Conservation (phyloP, 2,797 vertebrate genomes). For the Sebastes hopkinsi region DNA sequence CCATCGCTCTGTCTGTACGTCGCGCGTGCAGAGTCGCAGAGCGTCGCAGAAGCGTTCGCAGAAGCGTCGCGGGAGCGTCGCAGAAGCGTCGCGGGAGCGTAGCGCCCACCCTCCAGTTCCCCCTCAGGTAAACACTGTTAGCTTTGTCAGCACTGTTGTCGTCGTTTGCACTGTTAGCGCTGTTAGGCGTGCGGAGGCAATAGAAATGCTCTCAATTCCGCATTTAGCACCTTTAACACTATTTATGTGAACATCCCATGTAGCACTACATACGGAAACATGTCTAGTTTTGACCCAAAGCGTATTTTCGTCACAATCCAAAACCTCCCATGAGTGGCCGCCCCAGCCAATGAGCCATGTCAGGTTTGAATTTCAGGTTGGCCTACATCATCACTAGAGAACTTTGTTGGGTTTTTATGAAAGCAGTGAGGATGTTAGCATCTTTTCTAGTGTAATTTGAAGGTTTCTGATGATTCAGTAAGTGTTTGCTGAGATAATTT, state of each 20-base stretch:
- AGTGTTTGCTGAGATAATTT: not conserved
- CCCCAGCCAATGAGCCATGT: not conserved
- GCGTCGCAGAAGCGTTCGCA: too few species aligned
- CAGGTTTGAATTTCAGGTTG: not conserved
- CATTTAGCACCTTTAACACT: not conserved
- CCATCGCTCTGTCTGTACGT: too few species aligned
- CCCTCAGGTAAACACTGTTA: too few species aligned
- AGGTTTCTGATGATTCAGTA: not conserved
- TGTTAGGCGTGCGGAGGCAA: too few species aligned
- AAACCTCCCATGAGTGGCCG: not conserved
- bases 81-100: too few species aligned
- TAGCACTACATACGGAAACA: not conserved
- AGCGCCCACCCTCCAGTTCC: too few species aligned
- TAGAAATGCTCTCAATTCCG: too few species aligned
- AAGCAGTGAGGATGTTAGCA: not conserved
- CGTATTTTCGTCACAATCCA: not conserved
- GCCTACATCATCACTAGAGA: too few species aligned
- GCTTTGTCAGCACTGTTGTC: not conserved
- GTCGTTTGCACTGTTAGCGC: not conserved
- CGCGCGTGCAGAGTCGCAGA: too few species aligned
- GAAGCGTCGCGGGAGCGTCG: too few species aligned
- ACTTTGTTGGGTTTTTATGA: not conserved
- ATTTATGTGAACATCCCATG: not conserved
- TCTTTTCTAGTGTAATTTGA: not conserved
- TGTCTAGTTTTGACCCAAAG: not conserved